Evolutionary conservation across 2,797 vertebrate species (phyloP).

Genomic region (Telmatherina bonti): DNA sequence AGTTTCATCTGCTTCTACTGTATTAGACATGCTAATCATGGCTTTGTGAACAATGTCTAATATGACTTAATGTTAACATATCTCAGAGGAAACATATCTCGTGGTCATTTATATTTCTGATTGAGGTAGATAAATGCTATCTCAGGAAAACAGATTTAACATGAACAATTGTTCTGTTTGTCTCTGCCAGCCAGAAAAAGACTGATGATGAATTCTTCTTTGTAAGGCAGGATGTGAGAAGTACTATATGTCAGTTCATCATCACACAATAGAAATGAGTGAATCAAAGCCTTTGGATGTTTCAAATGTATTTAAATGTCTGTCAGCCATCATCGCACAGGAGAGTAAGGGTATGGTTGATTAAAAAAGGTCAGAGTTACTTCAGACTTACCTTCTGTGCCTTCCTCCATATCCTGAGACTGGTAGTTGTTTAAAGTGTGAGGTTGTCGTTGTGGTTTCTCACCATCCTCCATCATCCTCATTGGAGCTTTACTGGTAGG

Average conservation of each 20-base stretch:
- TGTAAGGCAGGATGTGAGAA: slow-evolving; percentile 64
- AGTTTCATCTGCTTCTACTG: slow-evolving; percentile 9
- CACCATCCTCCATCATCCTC: slow-evolving; percentile 67
- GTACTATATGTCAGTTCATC: slow-evolving; percentile 42
- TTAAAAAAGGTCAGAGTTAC: neutral
- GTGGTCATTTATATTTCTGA: no score
- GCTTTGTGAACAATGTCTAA: slow-evolving; percentile 5
- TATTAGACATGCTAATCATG: neutral
- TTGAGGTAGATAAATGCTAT: slow-evolving; percentile 64
- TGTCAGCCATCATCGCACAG: neutral
- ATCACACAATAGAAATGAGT: neutral
- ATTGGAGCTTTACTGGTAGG: slow-evolving; percentile 77
- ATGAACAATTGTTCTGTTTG: slow-evolving; percentile 53
- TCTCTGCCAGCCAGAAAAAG: slow-evolving; percentile 53
- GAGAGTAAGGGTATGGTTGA: neutral
- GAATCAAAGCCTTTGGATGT: slow-evolving; percentile 7
- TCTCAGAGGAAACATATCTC: slow-evolving; percentile 29
- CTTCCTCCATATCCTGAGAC: slow-evolving; percentile 69
- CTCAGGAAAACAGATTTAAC: slow-evolving; percentile 58
- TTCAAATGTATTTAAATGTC: slow-evolving; percentile 6
- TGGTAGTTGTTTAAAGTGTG: slow-evolving; percentile 74
- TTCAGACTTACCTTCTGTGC: slow-evolving; percentile 68
- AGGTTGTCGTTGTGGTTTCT: slow-evolving; percentile 69
- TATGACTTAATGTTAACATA: slow-evolving; percentile 34
- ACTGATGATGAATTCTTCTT: slow-evolving; percentile 66